A percentile compares a stretch with the other conserved stretches of the same genome.
Conservation (phyloP, 2,113 vertebrate species). For the Paracanthobrama guichenoti region DNA sequence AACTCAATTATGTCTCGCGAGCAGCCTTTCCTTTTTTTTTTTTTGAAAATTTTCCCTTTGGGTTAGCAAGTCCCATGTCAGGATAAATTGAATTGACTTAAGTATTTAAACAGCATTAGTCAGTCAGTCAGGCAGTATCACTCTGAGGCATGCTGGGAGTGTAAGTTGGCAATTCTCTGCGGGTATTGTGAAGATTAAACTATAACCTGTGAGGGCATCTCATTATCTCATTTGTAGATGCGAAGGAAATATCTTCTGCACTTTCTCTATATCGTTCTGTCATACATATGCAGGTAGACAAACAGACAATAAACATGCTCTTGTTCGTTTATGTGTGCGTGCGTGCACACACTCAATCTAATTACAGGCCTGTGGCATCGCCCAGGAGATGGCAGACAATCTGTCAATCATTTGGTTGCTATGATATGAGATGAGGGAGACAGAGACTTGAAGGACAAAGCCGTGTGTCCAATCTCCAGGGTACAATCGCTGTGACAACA, state of each 20-base stretch:
- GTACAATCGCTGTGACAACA: constrained; percentile 34
- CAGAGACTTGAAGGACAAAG: constrained; percentile 35
- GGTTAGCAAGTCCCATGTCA: constrained; percentile 1
- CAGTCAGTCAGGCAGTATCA: not conserved
- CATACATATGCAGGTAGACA: constrained; percentile 6
- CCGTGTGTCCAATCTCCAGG: constrained; percentile 19
- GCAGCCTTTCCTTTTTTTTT: not conserved
- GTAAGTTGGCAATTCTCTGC: not conserved
- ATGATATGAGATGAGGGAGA: constrained; percentile 32
- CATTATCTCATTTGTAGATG: constrained; percentile 24
- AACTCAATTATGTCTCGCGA: not conserved
- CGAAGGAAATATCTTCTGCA: not conserved
- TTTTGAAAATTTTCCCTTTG: not conserved
- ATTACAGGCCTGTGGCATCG: constrained; percentile 34
- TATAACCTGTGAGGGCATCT: constrained; percentile 11
- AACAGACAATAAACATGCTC: not conserved
- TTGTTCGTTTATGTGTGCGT: not conserved
- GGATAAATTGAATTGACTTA: constrained; percentile 10
- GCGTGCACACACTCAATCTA: not conserved
- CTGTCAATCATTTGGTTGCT: constrained; percentile 47
- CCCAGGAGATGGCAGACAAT: constrained; percentile 32
- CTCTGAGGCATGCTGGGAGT: not conserved
- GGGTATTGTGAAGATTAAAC: constrained; percentile 20
- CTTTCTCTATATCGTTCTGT: not conserved
- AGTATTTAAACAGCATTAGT: constrained; percentile 30